Evolutionary conservation across 30 jellyfish, hydroid and myxozoan species (phyloP).

Genomic region (Morbakka virulenta): DNA sequence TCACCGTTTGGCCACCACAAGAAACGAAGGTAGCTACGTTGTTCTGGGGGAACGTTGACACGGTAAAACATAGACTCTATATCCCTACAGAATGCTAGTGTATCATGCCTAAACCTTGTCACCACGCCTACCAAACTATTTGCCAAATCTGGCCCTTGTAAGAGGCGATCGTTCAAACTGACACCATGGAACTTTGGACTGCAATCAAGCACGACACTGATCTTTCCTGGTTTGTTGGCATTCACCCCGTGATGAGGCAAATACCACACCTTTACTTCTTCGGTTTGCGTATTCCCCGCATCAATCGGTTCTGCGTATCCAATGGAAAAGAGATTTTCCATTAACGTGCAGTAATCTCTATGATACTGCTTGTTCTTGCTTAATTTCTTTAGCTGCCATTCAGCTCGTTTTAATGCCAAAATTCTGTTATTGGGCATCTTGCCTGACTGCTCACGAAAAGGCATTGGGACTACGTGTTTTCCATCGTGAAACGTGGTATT

Average conservation of each 20-base stretch:
- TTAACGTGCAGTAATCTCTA: slow-evolving; percentile 19
- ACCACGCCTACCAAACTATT: slow-evolving; percentile 40
- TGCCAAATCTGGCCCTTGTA: slow-evolving; percentile 75
- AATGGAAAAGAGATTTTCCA: not conserved
- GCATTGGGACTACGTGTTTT: slow-evolving; percentile 12
- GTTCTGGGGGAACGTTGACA: slow-evolving; percentile 35
- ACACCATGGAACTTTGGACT: slow-evolving; percentile 48
- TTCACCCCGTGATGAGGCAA: slow-evolving; percentile 63
- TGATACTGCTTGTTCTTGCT: slow-evolving; percentile 11
- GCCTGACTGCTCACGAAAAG: slow-evolving; percentile 4
- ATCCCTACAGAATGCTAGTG: slow-evolving; percentile 47
- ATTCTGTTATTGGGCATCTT: slow-evolving; percentile 10
- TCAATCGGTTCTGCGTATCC: not conserved
- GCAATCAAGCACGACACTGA: slow-evolving; percentile 65
- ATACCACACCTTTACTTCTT: slow-evolving; percentile 47
- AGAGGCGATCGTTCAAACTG: slow-evolving; percentile 35
- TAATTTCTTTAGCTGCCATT: slow-evolving; percentile 13
- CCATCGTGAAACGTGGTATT: too few species aligned
- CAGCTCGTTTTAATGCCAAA: slow-evolving; percentile 22
- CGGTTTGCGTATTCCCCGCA: not conserved
- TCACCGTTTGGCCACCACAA: slow-evolving; percentile 64
- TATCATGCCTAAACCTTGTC: slow-evolving; percentile 60
- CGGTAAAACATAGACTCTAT: slow-evolving; percentile 71
- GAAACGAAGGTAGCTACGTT: slow-evolving; percentile 37
- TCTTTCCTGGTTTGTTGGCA: slow-evolving; percentile 46